A percentile compares a stretch with the other conserved stretches of the same genome.
Evolutionary conservation across 2,797 vertebrate species (phyloP).

Genomic region (Protonibea diacanthus): DNA sequence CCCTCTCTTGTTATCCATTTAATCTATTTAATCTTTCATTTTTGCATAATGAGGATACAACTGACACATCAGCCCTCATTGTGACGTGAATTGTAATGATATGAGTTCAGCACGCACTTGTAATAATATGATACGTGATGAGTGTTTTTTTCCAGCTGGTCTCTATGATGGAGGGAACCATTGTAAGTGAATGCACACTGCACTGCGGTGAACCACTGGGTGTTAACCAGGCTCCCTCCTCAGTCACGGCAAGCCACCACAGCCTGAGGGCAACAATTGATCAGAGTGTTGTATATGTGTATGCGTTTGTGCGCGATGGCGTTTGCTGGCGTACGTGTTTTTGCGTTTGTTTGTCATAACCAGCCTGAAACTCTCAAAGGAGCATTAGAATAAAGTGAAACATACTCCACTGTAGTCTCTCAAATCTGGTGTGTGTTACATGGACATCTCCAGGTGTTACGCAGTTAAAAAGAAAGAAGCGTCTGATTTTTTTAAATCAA

Average conservation of each 20-base stretch:
- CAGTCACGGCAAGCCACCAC: slow-evolving; percentile 67
- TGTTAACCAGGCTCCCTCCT: slow-evolving; percentile 68
- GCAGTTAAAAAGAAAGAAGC: not conserved
- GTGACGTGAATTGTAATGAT: not conserved
- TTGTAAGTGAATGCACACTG: slow-evolving; percentile 51
- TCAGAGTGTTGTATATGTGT: slow-evolving; percentile 52
- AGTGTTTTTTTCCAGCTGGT: slow-evolving; percentile 29
- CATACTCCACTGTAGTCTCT: not conserved
- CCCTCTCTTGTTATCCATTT: not conserved
- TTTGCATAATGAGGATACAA: not conserved
- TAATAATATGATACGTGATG: not conserved
- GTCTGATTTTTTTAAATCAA: slow-evolving; percentile 37
- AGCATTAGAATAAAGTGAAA: not conserved
- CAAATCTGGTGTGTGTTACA: not conserved
- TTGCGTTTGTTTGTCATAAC: slow-evolving; percentile 16
- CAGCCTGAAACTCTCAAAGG: not conserved
- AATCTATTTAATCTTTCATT: not conserved
- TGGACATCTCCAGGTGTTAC: not conserved
- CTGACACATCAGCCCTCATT: not conserved
- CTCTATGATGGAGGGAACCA: slow-evolving; percentile 37
- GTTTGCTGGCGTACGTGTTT: slow-evolving; percentile 37
- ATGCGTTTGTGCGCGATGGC: slow-evolving; percentile 27
- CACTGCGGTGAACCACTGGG: slow-evolving; percentile 73
- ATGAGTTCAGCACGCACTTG: not conserved
- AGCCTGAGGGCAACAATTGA: slow-evolving; percentile 73